Base-by-base conservation (phyloP, 2,113 vertebrate genomes). In the Phrynocephalus versicolor region DNA sequence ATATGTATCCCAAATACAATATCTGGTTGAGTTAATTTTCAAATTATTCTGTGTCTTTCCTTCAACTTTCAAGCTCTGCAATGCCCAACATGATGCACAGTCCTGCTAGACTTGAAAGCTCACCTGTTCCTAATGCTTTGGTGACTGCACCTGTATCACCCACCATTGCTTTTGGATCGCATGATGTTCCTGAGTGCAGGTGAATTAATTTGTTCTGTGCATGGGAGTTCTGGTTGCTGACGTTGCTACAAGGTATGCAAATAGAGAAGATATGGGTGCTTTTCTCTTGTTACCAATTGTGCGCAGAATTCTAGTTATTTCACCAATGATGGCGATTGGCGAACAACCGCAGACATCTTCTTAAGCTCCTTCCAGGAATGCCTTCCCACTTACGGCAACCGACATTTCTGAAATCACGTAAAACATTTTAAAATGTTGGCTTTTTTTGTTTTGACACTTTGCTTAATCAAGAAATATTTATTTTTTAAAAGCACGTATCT, bases 381-480 rank as follows among this genome's bases (percentile, higher is more conserved):
- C 69, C 69, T 51, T 12, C 37, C 55, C 85, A 51, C 65, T 6
- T n/a, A 7, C 19, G 55, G 1, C 79, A 74, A 2, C 62, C 0
- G 0, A 0, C 0, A 1, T 79, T 51, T n/a, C 0, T 0, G 13
- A 39, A 81, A 33, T 3, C 84, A 80, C 35, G 8, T 65, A 57
- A 74, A 55, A 58, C 67, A 41, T n/a, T 83, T 84, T 60, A 73
- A 81, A 79, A 72, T 21, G 1, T 0, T n/a, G 60, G 60, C 64
- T 73, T 1, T 33, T 90, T 60, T 92, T 45, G 23, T 75, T 33
- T 65, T 58, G 87, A 70, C 45, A 25, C 62, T 80, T 18, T 33
- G 83, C 88, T 88, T 81, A 79, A 89, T 85, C 57, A 12, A 2
- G 80, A 60, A 0, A 18, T 72, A 55, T 81, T 84, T 82, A 78